Base-by-base conservation (phyloP, 1,140 invertebrate genomes). In the Drosophila carrolli region DNA sequence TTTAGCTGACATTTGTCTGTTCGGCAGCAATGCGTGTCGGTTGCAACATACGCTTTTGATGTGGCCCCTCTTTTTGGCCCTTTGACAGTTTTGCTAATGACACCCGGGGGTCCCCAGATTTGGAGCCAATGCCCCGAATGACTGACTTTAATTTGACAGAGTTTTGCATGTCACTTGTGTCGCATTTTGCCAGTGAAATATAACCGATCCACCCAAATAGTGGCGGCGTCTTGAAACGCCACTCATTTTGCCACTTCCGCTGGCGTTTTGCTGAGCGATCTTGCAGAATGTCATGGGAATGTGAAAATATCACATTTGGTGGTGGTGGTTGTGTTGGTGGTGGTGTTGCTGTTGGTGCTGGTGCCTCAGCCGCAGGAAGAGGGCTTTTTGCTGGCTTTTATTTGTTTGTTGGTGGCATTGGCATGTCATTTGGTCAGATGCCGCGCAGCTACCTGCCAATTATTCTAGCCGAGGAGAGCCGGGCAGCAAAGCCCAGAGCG, bases 131-230 rank as follows among this genome's bases (percentile, higher is more conserved):
- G 81, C 73, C 66, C 72, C 76, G 68, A 71, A 76, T 83, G 85
- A 75, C 78, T 71, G 81, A 86, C 84, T 84, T 88, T 88, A 91
- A 91, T 90, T 91, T 91, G 88, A 91, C 83, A 91, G 82, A 78
- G 73, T 90, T 86, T 88, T 83, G 78, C 82, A 65, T 91, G 88
- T 91, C 88, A 91, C 66, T 88, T 70, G 76, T 78, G 71, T 78
- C 71, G 56, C 70, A 80, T 65, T 72, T 73, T 48, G 71, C 62
- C 73, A 63, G 60, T 59, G 55, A 74, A 74, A 66, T 38, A 43
- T 29, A 40, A n/a, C 1, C 67, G 44, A 57, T 61, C 48, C 54
- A 61, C 71, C 78, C 61, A 77, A 81, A 81, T 67, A 55, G 54
- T 51, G 61, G 71, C 81, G 83, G 82, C 80, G 82, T 88, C 88